Base-by-base conservation (phyloP, 2,888 invertebrate genomes). In the Agelastica alni region DNA sequence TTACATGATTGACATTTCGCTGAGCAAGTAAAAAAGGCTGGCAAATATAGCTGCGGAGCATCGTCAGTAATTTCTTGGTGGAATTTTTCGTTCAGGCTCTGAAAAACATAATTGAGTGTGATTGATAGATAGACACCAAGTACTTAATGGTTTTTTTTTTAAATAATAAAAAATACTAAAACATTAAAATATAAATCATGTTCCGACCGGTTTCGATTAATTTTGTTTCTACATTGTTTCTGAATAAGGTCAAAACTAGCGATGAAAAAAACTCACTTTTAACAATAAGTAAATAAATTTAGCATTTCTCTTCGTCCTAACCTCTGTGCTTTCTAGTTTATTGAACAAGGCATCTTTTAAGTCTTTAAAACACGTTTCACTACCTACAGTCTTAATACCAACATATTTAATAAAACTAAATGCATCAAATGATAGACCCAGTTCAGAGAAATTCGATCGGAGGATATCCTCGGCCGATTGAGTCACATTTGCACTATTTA, bases 1-100 rank as follows among this genome's bases (percentile, higher is more conserved):
- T 78, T 81, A 75, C 91, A 91, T 2, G 88, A 86, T 55, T 85
- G 80, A 72, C 91, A 91, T 61, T 82, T 82, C 1, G 82, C 79
- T 13, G 84, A 81, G 68, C 91, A 91, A 0, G 89, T 88, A 67
- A 91, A 90, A 77, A 89, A 89, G 70, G 90, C 86, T 66, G 89
- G 88, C 22, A 89, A 85, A 74, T 90, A 90, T 44, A 87, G 79
- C 67, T 84, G 82, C 10, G 83, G 83, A 12, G 83, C 76, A 30
- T 80, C 75, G 58, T 82, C 83, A 39, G 80, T 81, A 31, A 89
- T 83, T 62, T 85, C 81, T 2, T 86, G 87, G 63, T 83, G 86
- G 69, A 89, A 90, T 74, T 88, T 89, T 53, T 87, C 85, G 76
- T 90, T 91, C 43, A 91, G 75, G 44, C 79, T 79, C 84, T 84